These are phyloP conservation scores for Lagodon rhomboides DNA, from an alignment of 2,797 vertebrate species.

Conservation along the genomic window DNA sequence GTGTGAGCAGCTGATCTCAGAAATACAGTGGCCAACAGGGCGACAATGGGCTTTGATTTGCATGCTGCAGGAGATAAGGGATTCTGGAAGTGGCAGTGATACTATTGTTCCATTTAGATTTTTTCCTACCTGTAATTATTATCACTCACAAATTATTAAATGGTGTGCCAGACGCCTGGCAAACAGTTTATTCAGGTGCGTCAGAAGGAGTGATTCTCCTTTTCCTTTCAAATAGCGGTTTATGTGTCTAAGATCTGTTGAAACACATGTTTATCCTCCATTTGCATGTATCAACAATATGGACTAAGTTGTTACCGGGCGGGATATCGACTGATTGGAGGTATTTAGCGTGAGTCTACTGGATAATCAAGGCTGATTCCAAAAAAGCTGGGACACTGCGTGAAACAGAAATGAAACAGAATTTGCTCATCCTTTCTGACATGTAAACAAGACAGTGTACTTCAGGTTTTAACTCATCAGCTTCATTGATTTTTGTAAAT, in stretches of 20 bases:
- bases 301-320: background rate
- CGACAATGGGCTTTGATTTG: slow-evolving; percentile 46
- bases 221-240: background rate
- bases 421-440: no score
- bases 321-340: background rate
- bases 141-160: slow-evolving; percentile 4
- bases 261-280: background rate
- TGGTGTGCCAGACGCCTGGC: background rate
- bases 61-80: slow-evolving; percentile 29
- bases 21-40: slow-evolving; percentile 6
- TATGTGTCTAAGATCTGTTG: background rate
- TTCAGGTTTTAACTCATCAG: no score
- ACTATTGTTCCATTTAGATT: background rate
- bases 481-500: no score
- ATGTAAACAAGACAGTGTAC: background rate
- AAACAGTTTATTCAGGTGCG: background rate
- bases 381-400: no score
- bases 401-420: no score
- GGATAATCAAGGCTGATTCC: slow-evolving; percentile 2
- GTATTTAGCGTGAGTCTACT: background rate
- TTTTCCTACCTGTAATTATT: background rate
- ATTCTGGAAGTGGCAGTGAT: slow-evolving; percentile 23
- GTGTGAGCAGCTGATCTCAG: slow-evolving; percentile 41
- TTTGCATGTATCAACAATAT: background rate
- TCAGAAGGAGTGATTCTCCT: background rate